A percentile compares a stretch with the other conserved stretches of the same genome.
phyloP scores from a whole-genome alignment of 2,113 vertebrate species.

The Ceyx margarethae region DNA sequence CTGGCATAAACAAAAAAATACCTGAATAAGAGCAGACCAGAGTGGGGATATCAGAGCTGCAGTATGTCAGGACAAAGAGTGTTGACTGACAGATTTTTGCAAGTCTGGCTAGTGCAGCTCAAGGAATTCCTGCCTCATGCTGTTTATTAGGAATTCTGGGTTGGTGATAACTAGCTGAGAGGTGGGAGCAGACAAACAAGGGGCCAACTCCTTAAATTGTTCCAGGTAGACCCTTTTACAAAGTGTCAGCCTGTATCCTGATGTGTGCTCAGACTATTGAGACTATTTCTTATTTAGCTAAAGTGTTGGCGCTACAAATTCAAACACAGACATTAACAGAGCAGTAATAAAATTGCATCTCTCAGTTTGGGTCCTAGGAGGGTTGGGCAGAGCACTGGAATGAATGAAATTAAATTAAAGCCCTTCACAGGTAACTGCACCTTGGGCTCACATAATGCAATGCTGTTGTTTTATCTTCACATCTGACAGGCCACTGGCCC shows the following conservation, averaged over 20 bases:
- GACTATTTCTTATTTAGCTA: neutral
- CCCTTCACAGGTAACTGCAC: neutral
- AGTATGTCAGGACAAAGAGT: neutral
- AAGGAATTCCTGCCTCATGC: neutral
- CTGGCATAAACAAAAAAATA: neutral
- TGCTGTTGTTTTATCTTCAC: slow-evolving; percentile 39
- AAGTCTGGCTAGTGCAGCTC: neutral
- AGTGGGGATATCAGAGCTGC: neutral
- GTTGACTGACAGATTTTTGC: neutral
- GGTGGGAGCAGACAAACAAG: neutral
- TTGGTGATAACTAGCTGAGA: neutral
- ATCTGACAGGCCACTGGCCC: slow-evolving; percentile 19
- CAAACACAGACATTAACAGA: neutral
- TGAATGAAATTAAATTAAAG: neutral
- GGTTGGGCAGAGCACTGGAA: neutral
- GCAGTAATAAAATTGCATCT: neutral
- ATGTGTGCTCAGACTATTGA: neutral
- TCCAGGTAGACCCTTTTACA: neutral
- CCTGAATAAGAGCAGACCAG: neutral
- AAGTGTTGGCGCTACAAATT: neutral
- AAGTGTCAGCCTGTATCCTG: neutral
- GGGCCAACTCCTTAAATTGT: neutral
- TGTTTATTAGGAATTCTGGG: neutral
- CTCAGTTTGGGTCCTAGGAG: neutral
- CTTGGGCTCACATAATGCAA: neutral